Percentiles rank a stretch among this genome's conserved stretches.
These are phyloP conservation scores for Anableps anableps DNA, from an alignment of 2,797 vertebrate genomes.

Conservation along the genomic window DNA sequence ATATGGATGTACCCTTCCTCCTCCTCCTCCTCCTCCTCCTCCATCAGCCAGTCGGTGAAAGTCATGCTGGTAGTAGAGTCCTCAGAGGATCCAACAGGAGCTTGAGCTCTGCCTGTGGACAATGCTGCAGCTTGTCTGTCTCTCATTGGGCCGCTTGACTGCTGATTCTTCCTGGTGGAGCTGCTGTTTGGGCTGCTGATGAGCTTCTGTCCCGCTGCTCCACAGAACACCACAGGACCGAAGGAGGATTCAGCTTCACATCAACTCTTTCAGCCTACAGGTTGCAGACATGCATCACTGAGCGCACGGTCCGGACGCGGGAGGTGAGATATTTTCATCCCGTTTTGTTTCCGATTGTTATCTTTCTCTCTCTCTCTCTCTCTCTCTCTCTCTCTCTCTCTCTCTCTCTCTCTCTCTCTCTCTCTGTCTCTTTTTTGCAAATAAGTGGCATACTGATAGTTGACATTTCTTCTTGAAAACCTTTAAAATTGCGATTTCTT, in stretches of 20 bases:
- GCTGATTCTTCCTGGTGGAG: constrained; percentile 31
- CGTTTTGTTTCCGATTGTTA: neutral
- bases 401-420: no score
- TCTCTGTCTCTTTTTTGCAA: neutral
- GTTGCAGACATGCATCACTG: constrained; percentile 38
- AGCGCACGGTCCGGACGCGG: constrained; percentile 23
- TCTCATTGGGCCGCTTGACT: constrained; percentile 20
- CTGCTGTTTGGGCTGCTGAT: constrained; percentile 10
- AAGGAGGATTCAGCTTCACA: constrained; percentile 17
- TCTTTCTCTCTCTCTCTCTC: no score
- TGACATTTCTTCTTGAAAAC: neutral
- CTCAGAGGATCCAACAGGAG: constrained; percentile 23
- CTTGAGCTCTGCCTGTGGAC: constrained; percentile 7
- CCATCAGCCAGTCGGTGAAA: constrained; percentile 15
- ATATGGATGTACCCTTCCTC: no score
- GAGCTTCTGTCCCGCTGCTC: constrained; percentile 38
- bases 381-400: no score
- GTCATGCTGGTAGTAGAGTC: constrained; percentile 15
- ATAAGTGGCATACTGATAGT: neutral
- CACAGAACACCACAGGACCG: constrained; percentile 19
- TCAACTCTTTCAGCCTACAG: constrained; percentile 10
- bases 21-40: constrained; percentile 3
- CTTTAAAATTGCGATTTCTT: neutral
- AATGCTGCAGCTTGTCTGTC: constrained; percentile 18
- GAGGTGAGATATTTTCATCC: constrained; percentile 53